Evolutionary conservation across 1,140 invertebrate species (phyloP), one percentile per base, ranked within the genome.

Genomic region (Idris sp.): DNA sequence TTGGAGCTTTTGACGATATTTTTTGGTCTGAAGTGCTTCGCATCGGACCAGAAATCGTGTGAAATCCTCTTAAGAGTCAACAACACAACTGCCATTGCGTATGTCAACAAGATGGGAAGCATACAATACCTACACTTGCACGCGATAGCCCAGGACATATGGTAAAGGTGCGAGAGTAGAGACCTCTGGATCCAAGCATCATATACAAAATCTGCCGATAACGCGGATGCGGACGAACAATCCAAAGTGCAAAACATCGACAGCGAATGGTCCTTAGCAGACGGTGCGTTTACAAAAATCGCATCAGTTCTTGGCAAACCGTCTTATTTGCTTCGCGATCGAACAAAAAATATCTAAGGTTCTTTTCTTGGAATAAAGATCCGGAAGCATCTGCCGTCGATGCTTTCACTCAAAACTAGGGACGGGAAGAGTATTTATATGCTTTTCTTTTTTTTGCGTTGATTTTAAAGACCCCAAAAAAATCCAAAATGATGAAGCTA

Each of bases 331-430:
- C 31, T 1, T 33, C 31, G 8, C n/a, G 31, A 10, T 2, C 31
- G 1, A 33, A 33, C 31, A 33, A 33, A 1, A 54, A 54, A 9
- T 54, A 36, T 25, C 8, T 6, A 7, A 26, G 7, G 10, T 54
- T 36, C 8, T 36, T 25, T 16, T 40, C 51, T 11, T 54, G 51
- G 51, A 3, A 4, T 0, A 13, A 2, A 1, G 51, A 54, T 30
- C 35, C 51, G 2, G 36, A 54, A 1, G 51, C 51, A 25, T 10
- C 4, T 0, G 33, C 51, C 0, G 18, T 53, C 8, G 31, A 53
- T 16, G 48, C 48, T 8, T 53, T 53, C 10, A 36, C 48, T 22
- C 10, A 11, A 38, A 11, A 38, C n/a, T 38, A 18, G 31, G 22
- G 35, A 8, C 9, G 9, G 5, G 19, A 36, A 4, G 8, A 8